phyloP scores from a whole-genome alignment of 2,888 invertebrate species.

The Shargacucullia verbasci region DNA sequence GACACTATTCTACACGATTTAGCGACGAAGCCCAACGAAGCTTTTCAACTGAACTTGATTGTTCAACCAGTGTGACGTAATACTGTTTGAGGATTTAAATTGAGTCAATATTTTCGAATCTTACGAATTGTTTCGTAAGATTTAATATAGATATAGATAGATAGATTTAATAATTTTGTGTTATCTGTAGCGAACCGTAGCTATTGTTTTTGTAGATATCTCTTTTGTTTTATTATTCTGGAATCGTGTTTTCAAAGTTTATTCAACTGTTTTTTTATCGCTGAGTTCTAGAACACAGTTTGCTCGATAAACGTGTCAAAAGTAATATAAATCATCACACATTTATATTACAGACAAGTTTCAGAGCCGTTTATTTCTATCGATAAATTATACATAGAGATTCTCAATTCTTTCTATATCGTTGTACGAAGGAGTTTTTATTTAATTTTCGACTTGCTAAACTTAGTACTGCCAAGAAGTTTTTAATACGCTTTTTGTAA shows the following conservation, averaged over 20 bases:
- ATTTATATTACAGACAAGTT: no score
- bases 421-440: slow-evolving; percentile 41
- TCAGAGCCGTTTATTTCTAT: background rate
- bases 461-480: slow-evolving; percentile 38
- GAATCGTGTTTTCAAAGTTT: no score
- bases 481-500: slow-evolving; percentile 45
- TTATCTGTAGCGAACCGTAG: background rate
- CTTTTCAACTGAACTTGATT: slow-evolving; percentile 46
- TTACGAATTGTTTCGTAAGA: background rate
- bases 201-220: no score
- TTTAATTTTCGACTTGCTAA: slow-evolving; percentile 48
- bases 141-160: no score
- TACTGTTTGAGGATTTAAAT: slow-evolving; percentile 17
- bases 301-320: background rate
- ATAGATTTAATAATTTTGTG: no score
- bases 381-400: slow-evolving; percentile 11
- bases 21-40: slow-evolving; percentile 61
- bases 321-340: slow-evolving; percentile 4
- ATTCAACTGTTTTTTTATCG: no score
- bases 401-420: slow-evolving; percentile 23
- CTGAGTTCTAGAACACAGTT: no score
- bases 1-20: slow-evolving; percentile 76
- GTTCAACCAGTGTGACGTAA: slow-evolving; percentile 22
- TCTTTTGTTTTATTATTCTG: no score
- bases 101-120: slow-evolving; percentile 8